Evolutionary conservation across 2,888 invertebrate species (phyloP).

Genomic region (Diloba caeruleocephala): DNA sequence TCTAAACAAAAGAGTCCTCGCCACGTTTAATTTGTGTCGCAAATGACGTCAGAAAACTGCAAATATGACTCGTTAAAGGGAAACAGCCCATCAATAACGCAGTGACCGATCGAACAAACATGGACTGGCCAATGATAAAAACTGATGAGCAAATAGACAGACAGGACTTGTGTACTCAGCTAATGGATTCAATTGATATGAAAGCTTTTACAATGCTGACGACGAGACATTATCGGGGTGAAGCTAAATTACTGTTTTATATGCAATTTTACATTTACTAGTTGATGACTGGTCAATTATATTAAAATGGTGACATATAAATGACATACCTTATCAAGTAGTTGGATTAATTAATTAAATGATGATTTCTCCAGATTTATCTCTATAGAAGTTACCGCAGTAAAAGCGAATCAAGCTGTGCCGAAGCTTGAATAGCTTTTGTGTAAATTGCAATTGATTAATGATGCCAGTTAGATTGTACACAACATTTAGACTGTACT

Average conservation of each 20-base stretch:
- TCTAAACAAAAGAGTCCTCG: constrained; percentile 49
- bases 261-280: constrained; percentile 44
- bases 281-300: constrained; percentile 42
- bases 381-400: too few relatives aligned
- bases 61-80: constrained; percentile 70
- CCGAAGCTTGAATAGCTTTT: too few relatives aligned
- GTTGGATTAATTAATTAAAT: too few relatives aligned
- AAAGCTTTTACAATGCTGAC: constrained; percentile 88
- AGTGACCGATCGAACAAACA: constrained; percentile 88
- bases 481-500: constrained; percentile 39
- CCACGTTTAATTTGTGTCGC: constrained; percentile 62
- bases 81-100: constrained; percentile 85
- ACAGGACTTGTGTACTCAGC: constrained; percentile 87
- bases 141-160: constrained; percentile 89
- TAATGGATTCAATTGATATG: constrained; percentile 89
- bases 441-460: constrained; percentile 32
- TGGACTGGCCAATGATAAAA: constrained; percentile 87
- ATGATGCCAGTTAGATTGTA: constrained; percentile 38
- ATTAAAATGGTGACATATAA: too few relatives aligned
- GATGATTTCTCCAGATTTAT: too few relatives aligned
- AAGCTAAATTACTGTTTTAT: constrained; percentile 70
- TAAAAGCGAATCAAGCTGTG: too few relatives aligned
- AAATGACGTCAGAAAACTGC: constrained; percentile 57
- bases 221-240: constrained; percentile 76
- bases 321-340: too few relatives aligned